Evolutionary conservation across 2,888 invertebrate genomes (phyloP).

Genomic region (Ctenicera cuprea): DNA sequence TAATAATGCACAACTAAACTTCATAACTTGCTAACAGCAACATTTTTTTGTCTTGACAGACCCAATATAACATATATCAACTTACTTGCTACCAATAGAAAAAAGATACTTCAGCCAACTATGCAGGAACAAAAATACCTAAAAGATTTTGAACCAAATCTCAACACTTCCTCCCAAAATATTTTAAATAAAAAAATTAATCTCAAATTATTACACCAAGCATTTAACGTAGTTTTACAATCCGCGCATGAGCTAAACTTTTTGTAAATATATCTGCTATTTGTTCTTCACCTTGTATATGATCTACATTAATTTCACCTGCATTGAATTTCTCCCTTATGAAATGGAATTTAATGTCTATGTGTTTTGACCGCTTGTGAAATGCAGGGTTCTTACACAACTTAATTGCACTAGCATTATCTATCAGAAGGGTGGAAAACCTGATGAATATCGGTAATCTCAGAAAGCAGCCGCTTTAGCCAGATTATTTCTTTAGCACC

Average conservation of each 20-base stretch:
- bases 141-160: slow-evolving; percentile 9
- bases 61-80: no score
- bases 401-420: slow-evolving; percentile 53
- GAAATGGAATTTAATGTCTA: slow-evolving; percentile 51
- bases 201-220: slow-evolving; percentile 12
- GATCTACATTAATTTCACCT: slow-evolving; percentile 24
- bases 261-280: slow-evolving; percentile 39
- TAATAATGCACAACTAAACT: no score
- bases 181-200: no score
- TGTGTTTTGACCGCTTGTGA: slow-evolving; percentile 51
- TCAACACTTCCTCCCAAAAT: slow-evolving; percentile 35
- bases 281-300: slow-evolving; percentile 29
- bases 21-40: no score
- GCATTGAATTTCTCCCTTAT: slow-evolving; percentile 45
- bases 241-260: slow-evolving; percentile 16
- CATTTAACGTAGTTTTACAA: slow-evolving; percentile 13
- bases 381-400: slow-evolving; percentile 51
- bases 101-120: no score
- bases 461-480: slow-evolving; percentile 55
- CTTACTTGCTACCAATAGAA: no score
- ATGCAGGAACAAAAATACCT: slow-evolving; percentile 14
- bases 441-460: background rate
- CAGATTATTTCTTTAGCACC: slow-evolving; percentile 60
- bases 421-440: slow-evolving; percentile 28
- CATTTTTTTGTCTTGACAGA: no score